Evolutionary conservation across 2,888 invertebrate species (phyloP).

Genomic region (Platycheirus albimanus): DNA sequence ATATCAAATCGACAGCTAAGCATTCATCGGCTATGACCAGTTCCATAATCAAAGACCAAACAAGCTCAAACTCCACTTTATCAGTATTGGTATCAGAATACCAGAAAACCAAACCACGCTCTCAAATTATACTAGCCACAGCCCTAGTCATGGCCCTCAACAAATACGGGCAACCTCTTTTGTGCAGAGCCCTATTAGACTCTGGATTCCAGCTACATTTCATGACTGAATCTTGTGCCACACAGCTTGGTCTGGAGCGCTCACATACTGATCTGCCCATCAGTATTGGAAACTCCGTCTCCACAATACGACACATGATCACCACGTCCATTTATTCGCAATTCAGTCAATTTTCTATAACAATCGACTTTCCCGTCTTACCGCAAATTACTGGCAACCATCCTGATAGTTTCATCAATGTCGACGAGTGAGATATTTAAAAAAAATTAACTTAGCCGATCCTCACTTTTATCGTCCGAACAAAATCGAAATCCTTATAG

Average conservation of each 20-base stretch:
- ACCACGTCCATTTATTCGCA: background rate
- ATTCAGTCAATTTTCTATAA: background rate
- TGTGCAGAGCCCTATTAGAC: constrained; percentile 7
- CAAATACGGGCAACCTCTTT: constrained; percentile 11
- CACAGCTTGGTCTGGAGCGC: constrained; percentile 10
- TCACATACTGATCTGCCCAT: constrained; percentile 1
- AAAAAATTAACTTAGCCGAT: background rate
- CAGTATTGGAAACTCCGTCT: constrained; percentile 3
- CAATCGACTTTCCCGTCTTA: background rate
- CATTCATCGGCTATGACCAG: background rate
- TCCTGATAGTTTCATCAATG: background rate
- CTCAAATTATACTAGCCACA: background rate
- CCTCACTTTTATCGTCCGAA: background rate
- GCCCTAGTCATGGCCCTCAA: background rate
- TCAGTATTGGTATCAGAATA: background rate
- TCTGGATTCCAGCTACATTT: constrained; percentile 5
- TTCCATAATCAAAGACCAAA: no score
- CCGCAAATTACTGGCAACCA: background rate
- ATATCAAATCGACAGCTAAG: background rate
- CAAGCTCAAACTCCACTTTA: background rate
- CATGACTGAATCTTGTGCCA: constrained; percentile 6
- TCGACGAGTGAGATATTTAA: background rate
- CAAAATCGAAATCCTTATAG: background rate
- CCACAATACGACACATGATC: constrained; percentile 7
- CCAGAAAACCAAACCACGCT: background rate